Evolutionary conservation across 1,140 invertebrate genomes (phyloP).

Genomic region (Onthophagus taurus): DNA sequence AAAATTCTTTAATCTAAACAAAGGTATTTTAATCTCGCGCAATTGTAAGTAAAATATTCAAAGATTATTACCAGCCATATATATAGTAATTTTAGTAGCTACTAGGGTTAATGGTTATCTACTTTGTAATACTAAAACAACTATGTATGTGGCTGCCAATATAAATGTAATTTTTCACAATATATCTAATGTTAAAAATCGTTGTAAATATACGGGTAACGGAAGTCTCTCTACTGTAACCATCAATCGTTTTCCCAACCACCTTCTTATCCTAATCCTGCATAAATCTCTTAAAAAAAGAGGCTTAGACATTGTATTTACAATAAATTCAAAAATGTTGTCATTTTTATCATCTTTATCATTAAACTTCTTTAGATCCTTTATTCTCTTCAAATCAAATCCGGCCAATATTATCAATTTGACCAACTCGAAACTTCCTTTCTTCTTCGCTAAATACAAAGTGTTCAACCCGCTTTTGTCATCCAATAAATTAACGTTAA

Average conservation of each 20-base stretch:
- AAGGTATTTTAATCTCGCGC: too few relatives aligned
- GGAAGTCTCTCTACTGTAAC: constrained; percentile 31
- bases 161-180: too few relatives aligned
- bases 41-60: too few relatives aligned
- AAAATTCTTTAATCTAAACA: too few relatives aligned
- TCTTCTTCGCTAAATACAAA: constrained; percentile 36
- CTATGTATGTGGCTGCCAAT: too few relatives aligned
- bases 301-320: constrained; percentile 36
- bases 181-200: constrained; percentile 30
- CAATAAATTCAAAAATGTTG: constrained; percentile 29
- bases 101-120: too few relatives aligned
- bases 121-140: too few relatives aligned
- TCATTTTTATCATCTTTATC: too few relatives aligned
- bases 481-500: constrained; percentile 32
- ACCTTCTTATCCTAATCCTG: constrained; percentile 36
- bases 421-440: constrained; percentile 34
- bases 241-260: constrained; percentile 27
- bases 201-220: constrained; percentile 32
- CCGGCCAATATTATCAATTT: constrained; percentile 32
- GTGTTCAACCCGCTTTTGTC: constrained; percentile 34
- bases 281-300: constrained; percentile 39
- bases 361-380: constrained; percentile 24
- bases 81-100: too few relatives aligned
- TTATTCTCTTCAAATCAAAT: constrained; percentile 29
- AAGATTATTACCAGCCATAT: too few relatives aligned